phyloP scores from a whole-genome alignment of 2,888 invertebrate genomes.

The Ormyrus thymus region DNA sequence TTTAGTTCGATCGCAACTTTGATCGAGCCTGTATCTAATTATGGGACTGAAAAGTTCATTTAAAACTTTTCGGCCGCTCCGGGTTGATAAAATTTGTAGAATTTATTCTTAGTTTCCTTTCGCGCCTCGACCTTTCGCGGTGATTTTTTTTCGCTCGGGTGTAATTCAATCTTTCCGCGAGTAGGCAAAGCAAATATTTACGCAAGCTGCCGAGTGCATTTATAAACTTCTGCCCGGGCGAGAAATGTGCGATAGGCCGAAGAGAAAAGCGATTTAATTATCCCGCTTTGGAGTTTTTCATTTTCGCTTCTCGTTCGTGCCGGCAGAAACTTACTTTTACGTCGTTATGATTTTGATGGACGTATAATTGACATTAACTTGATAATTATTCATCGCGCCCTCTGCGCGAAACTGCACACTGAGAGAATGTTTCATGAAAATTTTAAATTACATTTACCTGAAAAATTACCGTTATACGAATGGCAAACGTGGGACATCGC shows the following conservation, averaged over 20 bases:
- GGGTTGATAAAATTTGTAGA: slow-evolving; percentile 27
- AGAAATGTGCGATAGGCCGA: slow-evolving; percentile 6
- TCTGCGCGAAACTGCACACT: too few relatives aligned
- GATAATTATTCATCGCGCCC: slow-evolving; percentile 25
- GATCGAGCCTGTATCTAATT: slow-evolving; percentile 19
- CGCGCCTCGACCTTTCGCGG: too few relatives aligned
- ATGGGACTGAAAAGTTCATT: slow-evolving; percentile 39
- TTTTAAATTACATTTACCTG: too few relatives aligned
- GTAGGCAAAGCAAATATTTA: slow-evolving; percentile 36
- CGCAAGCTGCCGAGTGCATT: background rate
- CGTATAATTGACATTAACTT: slow-evolving; percentile 24
- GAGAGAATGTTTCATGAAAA: too few relatives aligned
- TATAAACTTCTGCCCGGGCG: slow-evolving; percentile 14
- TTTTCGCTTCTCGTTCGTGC: slow-evolving; percentile 8
- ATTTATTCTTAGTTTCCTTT: too few relatives aligned
- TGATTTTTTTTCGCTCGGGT: background rate
- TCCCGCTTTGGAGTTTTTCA: too few relatives aligned
- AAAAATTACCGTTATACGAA: too few relatives aligned
- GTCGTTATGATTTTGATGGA: slow-evolving; percentile 32
- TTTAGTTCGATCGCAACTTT: slow-evolving; percentile 2
- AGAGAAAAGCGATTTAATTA: slow-evolving; percentile 35
- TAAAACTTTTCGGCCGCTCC: slow-evolving; percentile 20
- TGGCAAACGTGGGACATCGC: too few relatives aligned
- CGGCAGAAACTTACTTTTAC: slow-evolving; percentile 22
- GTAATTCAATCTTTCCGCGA: slow-evolving; percentile 32